These are phyloP conservation scores for Phortica okadai DNA, from an alignment of 2,888 invertebrate genomes.

Conservation along the genomic window DNA sequence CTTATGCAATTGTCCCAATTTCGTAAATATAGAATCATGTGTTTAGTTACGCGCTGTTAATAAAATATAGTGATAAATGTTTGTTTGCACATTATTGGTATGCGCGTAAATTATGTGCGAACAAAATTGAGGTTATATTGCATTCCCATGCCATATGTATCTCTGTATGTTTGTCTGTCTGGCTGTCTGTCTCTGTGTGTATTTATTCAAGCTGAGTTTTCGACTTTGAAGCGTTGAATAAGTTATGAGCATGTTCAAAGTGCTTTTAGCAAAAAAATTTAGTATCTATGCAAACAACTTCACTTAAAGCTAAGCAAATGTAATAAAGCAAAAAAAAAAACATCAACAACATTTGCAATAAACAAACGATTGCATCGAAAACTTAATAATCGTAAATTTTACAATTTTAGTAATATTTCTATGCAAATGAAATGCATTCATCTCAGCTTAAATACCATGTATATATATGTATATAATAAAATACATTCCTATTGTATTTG, in stretches of 20 bases:
- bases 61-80: conserved; percentile 19
- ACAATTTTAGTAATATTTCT: background rate
- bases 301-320: background rate
- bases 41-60: conserved; percentile 21
- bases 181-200: no score
- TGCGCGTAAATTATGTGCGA: background rate
- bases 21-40: conserved; percentile 28
- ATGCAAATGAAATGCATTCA: conserved; percentile 1
- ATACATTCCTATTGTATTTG: background rate
- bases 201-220: no score
- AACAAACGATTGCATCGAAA: background rate
- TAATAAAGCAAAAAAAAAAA: background rate
- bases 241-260: no score
- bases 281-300: background rate
- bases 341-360: background rate
- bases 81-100: conserved; percentile 9
- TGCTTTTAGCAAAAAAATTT: no score
- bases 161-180: no score
- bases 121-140: conserved; percentile 16
- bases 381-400: background rate
- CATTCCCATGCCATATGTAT: background rate
- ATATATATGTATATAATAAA: background rate
- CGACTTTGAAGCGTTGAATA: no score
- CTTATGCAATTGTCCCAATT: conserved; percentile 50
- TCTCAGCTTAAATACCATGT: background rate